Base-by-base conservation (phyloP, 2,888 invertebrate genomes). In the Epirrhoe alternata region DNA sequence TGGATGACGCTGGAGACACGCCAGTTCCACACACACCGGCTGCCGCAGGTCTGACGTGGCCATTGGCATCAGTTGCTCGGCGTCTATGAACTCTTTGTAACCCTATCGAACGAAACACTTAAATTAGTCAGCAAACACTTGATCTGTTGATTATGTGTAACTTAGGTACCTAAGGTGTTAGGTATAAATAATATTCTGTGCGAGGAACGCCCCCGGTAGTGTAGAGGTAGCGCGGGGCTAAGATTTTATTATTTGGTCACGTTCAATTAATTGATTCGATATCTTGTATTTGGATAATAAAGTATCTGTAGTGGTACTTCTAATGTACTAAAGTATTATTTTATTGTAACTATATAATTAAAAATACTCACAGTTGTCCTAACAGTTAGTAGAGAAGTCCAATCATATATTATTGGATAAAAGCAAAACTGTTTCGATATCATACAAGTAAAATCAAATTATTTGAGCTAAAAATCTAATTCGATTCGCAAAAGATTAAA, bases 21-120 rank as follows among this genome's bases (percentile, higher is more conserved):
- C 95, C 94, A 97, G 95, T 89, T 97, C 97, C 77, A 97, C 94
- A 86, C 97, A 97, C 75, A 97, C 95, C 52, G 97, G 97, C 83
- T 96, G 96, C 74, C 96, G 96, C 88, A 97, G 95, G 89, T 97
- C 97, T 79, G 97, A 97, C 70, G 97, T 97, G 68, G 97, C 94
- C 90, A 97, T 94, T 72, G 97, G 97, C 96, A 97, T 97, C 81
- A 97, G 94, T 86, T 97, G 97, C 94, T 97, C 97, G 68, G 97
- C 97, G 91, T 97, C 97, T 86, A 97, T 96, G 94, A 97, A 97
- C 88, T 97, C 97, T 94, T 97, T 97, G 94, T 96, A 97, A 82
- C 97, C 97, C 97, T 98, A 87, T 69, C 79, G 72, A 73, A 84
- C 74, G 69, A 64, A 74, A 64, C 42, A 53, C 64, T 66, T 64